Evolutionary conservation across 2,888 invertebrate species (phyloP).

Genomic region (Sminthurinus aureus): DNA sequence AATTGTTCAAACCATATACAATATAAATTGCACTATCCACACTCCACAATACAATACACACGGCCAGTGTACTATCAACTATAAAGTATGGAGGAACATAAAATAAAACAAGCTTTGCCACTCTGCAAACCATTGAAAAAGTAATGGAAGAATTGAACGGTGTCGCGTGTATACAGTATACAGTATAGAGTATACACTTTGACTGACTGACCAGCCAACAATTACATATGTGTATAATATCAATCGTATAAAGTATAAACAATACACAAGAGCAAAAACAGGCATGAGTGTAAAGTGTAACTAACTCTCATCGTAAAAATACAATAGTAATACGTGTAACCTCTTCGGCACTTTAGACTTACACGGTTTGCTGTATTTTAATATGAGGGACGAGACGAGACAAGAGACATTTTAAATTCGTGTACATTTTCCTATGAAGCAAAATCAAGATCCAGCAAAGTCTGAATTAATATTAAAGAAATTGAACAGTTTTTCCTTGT

Average conservation of each 20-base stretch:
- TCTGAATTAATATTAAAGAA: too few species aligned
- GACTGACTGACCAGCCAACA: neutral
- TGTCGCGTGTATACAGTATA: neutral
- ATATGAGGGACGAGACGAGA: neutral
- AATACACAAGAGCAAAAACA: neutral
- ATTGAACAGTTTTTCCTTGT: too few species aligned
- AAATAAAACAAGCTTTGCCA: conserved; percentile 1
- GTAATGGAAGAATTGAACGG: neutral
- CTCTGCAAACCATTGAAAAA: neutral
- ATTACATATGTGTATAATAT: neutral
- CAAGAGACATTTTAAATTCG: neutral
- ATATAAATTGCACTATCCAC: neutral
- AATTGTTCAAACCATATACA: neutral
- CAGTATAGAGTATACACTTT: neutral
- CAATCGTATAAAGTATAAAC: too few species aligned
- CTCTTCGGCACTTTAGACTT: too few species aligned
- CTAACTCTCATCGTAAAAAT: too few species aligned
- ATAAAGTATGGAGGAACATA: neutral
- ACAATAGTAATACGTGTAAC: too few species aligned
- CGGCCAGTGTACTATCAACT: neutral
- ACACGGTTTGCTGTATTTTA: too few species aligned
- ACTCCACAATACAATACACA: neutral
- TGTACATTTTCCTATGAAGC: too few species aligned
- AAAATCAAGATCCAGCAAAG: too few species aligned
- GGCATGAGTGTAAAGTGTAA: neutral